These are phyloP conservation scores for Carterocephalus palaemon DNA, from an alignment of 2,888 invertebrate genomes.

Conservation along the genomic window DNA sequence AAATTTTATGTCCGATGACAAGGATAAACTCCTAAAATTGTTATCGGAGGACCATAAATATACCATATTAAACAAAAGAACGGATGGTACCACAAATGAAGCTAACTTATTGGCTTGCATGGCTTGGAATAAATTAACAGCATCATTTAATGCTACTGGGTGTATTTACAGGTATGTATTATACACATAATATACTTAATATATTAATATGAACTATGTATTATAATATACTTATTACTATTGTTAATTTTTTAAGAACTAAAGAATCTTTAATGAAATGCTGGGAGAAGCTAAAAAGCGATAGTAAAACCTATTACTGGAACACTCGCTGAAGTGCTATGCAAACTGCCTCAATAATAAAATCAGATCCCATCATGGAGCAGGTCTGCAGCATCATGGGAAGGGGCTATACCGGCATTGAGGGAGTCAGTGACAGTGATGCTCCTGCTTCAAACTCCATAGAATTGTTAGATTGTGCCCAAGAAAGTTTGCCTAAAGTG, in stretches of 20 bases:
- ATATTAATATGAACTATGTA: no score
- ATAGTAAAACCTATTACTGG: conserved; percentile 9
- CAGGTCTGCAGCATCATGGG: not conserved
- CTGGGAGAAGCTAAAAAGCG: conserved; percentile 18
- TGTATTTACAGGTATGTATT: not conserved
- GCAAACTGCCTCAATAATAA: not conserved
- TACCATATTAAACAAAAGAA: conserved; percentile 5
- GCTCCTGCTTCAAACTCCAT: not conserved
- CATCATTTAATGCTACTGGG: not conserved
- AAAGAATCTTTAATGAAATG: conserved; percentile 18
- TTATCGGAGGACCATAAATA: not conserved
- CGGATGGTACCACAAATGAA: conserved; percentile 1
- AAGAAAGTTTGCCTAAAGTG: not conserved
- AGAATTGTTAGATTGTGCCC: not conserved
- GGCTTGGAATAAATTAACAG: not conserved
- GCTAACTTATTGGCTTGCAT: not conserved
- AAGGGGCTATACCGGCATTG: not conserved
- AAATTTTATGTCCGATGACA: not conserved
- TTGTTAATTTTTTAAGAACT: not conserved
- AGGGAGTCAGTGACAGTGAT: not conserved
- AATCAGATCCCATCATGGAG: not conserved
- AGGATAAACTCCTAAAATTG: not conserved
- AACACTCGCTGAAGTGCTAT: not conserved
- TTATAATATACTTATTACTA: not conserved
- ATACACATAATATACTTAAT: no score